phyloP scores from a whole-genome alignment of 2,113 vertebrate species.

The Podocnemis expansa region DNA sequence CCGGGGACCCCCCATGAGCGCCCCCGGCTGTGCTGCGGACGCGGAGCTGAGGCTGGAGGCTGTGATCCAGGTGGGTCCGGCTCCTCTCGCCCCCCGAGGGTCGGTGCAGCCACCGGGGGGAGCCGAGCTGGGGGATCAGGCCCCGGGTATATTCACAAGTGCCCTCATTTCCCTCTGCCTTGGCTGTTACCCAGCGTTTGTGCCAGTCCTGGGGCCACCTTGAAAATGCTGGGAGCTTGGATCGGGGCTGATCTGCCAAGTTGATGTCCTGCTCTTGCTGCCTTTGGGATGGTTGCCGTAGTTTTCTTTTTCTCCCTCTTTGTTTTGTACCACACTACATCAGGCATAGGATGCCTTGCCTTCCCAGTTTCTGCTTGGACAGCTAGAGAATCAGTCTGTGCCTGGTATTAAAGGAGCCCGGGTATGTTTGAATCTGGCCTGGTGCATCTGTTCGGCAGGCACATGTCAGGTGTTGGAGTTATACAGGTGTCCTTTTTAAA shows the following conservation, averaged over 20 bases:
- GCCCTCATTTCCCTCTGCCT: not conserved
- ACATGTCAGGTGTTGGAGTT: not conserved
- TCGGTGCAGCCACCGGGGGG: no score
- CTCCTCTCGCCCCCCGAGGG: no score
- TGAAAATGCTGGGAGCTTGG: not conserved
- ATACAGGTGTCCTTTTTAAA: not conserved
- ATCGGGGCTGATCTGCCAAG: not conserved
- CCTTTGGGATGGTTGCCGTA: not conserved
- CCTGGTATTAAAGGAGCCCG: not conserved
- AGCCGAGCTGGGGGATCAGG: not conserved
- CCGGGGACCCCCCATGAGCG: not conserved
- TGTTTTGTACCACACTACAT: not conserved
- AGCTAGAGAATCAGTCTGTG: not conserved
- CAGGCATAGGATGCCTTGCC: not conserved
- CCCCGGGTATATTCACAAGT: not conserved
- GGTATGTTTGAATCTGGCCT: not conserved
- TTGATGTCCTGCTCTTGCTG: not conserved
- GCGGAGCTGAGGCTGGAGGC: slow-evolving; percentile 81
- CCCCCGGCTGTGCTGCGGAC: slow-evolving; percentile 6
- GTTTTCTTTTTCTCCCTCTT: no score
- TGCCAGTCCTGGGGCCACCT: not conserved
- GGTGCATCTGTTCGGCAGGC: not conserved
- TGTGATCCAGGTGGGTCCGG: slow-evolving; percentile 82
- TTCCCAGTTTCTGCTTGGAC: not conserved
- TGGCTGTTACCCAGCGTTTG: not conserved